Evolutionary conservation across 2,888 invertebrate genomes (phyloP).

Genomic region (Tortricodes alternella): DNA sequence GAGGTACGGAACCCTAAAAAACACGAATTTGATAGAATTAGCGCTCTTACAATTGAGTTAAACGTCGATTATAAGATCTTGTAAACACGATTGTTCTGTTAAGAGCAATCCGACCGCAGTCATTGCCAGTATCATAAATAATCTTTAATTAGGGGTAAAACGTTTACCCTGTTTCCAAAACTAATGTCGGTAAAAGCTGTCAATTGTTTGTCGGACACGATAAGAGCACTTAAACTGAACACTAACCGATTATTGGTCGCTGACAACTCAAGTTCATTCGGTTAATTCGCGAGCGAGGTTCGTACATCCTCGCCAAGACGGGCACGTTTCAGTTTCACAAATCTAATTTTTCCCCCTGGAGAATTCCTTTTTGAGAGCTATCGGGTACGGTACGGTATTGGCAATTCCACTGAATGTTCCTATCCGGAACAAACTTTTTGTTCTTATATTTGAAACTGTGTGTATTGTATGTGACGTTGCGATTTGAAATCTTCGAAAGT

Average conservation of each 20-base stretch:
- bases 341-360: conserved; percentile 70
- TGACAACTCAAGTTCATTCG: background rate
- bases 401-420: conserved; percentile 54
- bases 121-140: too few relatives aligned
- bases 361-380: conserved; percentile 74
- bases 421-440: conserved; percentile 32
- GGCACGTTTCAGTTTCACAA: conserved; percentile 74
- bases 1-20: too few relatives aligned
- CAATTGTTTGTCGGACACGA: background rate
- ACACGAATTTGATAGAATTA: too few relatives aligned
- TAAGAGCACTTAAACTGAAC: conserved; percentile 3
- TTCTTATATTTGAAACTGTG: conserved; percentile 24
- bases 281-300: conserved; percentile 21
- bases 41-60: too few relatives aligned
- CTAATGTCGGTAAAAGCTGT: background rate
- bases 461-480: conserved; percentile 29
- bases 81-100: too few relatives aligned
- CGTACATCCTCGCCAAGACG: conserved; percentile 31
- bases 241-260: background rate
- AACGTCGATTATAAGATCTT: too few relatives aligned
- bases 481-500: conserved; percentile 22
- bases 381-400: conserved; percentile 62
- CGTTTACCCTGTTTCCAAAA: too few relatives aligned
- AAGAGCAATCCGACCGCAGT: too few relatives aligned
- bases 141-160: too few relatives aligned